phyloP scores from a whole-genome alignment of 2,888 invertebrate genomes.

The Drosophila paramelanica region DNA sequence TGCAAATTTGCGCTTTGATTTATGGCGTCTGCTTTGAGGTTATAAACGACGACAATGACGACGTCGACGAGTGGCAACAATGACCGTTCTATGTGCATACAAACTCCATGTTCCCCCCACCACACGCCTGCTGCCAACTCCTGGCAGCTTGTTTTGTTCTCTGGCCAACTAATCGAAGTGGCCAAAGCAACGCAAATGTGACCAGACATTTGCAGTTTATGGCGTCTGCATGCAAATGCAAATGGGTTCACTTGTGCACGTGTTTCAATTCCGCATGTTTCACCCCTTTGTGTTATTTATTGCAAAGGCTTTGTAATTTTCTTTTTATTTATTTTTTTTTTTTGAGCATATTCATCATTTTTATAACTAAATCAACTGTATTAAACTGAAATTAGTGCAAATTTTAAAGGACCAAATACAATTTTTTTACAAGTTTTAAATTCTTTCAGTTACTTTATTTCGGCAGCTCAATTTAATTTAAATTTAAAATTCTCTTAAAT shows the following conservation, averaged over 20 bases:
- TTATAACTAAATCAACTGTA: too few species aligned
- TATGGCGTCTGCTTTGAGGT: slow-evolving; percentile 80
- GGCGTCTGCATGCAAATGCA: slow-evolving; percentile 75
- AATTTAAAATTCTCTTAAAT: slow-evolving; percentile 21
- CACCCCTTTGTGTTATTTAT: background rate
- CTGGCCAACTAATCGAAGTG: slow-evolving; percentile 68
- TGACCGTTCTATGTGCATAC: slow-evolving; percentile 46
- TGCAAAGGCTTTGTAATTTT: too few species aligned
- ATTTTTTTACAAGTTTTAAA: background rate
- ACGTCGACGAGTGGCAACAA: slow-evolving; percentile 62
- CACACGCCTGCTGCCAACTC: slow-evolving; percentile 1
- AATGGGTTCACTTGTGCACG: slow-evolving; percentile 54
- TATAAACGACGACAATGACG: slow-evolving; percentile 45
- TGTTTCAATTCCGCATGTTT: slow-evolving; percentile 24
- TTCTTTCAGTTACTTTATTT: background rate
- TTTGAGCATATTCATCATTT: too few species aligned
- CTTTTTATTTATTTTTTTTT: too few species aligned
- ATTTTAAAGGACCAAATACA: background rate
- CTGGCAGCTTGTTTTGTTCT: slow-evolving; percentile 12
- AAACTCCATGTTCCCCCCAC: background rate
- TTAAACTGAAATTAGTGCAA: too few species aligned
- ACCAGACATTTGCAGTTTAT: slow-evolving; percentile 64
- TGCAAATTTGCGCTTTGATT: slow-evolving; percentile 78
- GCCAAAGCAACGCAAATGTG: slow-evolving; percentile 46
- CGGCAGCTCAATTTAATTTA: background rate